Base-by-base conservation (phyloP, 2,113 vertebrate genomes). In the Columbina picui region DNA sequence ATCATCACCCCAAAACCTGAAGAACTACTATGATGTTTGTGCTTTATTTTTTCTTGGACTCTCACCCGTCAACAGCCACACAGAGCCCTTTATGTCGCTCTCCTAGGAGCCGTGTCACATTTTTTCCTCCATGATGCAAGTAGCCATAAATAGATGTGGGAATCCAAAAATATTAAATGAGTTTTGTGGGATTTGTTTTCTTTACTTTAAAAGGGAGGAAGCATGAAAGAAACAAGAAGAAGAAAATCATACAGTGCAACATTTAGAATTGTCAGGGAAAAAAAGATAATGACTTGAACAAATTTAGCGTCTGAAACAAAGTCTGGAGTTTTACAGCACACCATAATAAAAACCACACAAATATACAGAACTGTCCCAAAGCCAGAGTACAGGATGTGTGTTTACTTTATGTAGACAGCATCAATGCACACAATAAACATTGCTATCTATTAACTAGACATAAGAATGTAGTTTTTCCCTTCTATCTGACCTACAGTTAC, bases 161-260 rank as follows among this genome's bases (percentile, higher is more conserved):
- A 95, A 86, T 88, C 19, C 55, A 93, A 94, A 97, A 95, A 95
- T 57, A 93, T 7, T 4, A 56, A 59, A 68, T 76, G 7, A 30
- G 19, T 67, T 90, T 75, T 26, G n/a, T 53, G 61, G 43, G 56
- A 86, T 81, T 92, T 75, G 56, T 81, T 92, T 94, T 70, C 55
- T 91, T 94, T 90, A 81, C 86, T 92, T 87, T 92, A 94, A 94
- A 97, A 90, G 73, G 94, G 26, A 91, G 11, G 20, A 50, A 23
- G 6, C 22, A 43, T 43, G 36, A 78, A 63, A 81, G 34, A 60
- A 49, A 26, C 9, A 16, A 29, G 45, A 10, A 17, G 36, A 55
- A 16, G 7, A 57, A 26, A 59, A 68, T 67, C 19, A 50, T 53
- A 64, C 13, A 43, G 32, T 43, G 32, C 25, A 90, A 74, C 59